Conservation (phyloP, 2,797 vertebrate species). For the Potorous gilbertii region DNA sequence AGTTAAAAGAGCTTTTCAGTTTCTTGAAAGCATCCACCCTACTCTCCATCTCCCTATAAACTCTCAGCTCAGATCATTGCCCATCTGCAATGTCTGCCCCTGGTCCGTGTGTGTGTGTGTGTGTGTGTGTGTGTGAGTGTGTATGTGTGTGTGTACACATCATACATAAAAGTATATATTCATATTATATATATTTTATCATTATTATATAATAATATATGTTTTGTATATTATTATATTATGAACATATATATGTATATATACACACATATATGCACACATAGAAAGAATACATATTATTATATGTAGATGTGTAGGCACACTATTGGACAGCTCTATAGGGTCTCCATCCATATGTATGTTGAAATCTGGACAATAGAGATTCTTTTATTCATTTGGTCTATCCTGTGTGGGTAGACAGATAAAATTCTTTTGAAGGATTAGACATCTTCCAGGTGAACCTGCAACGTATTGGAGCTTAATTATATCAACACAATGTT, state of each 20-base stretch:
- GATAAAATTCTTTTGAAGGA: neutral
- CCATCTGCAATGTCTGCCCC: neutral
- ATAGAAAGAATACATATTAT: neutral
- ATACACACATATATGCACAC: neutral
- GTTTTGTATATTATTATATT: too few species aligned
- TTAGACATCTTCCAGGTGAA: neutral
- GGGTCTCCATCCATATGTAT: neutral
- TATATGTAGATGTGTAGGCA: neutral
- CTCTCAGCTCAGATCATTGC: neutral
- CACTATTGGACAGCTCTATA: neutral
- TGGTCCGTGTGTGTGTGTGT: neutral
- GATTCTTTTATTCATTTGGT: neutral
- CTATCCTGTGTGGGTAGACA: neutral
- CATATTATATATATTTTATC: too few species aligned
- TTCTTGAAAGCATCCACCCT: neutral
- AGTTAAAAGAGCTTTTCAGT: neutral
- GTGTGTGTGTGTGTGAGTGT: neutral
- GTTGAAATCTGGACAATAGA: neutral
- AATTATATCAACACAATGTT: neutral
- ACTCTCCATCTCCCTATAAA: neutral
- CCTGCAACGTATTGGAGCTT: neutral
- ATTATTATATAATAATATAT: too few species aligned
- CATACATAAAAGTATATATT: too few species aligned
- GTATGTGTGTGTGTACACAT: too few species aligned
- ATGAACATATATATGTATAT: too few species aligned